These are phyloP conservation scores for Galerucella nymphaeae DNA, from an alignment of 2,888 invertebrate species.

Conservation along the genomic window DNA sequence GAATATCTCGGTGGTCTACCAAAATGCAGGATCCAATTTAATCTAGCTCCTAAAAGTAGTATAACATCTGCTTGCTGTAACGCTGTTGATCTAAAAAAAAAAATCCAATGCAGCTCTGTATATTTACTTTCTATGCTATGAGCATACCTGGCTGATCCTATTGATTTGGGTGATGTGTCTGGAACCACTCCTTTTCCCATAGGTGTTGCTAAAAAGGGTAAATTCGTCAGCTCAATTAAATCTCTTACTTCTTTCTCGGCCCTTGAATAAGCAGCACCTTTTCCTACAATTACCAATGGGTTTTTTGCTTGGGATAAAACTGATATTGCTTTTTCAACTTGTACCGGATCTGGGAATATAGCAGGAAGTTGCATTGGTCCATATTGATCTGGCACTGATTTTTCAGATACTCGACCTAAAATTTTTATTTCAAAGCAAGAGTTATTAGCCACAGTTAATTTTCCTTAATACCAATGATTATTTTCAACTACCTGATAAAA, in stretches of 20 bases:
- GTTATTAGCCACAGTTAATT: background rate
- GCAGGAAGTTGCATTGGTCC: conserved; percentile 72
- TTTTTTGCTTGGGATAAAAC: conserved; percentile 77
- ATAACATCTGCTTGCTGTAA: conserved; percentile 90
- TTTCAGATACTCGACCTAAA: conserved; percentile 49
- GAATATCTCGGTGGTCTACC: conserved; percentile 88
- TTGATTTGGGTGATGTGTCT: conserved; percentile 77
- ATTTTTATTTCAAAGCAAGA: conserved; percentile 5
- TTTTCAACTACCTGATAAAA: conserved; percentile 66
- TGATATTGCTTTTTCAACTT: conserved; percentile 73
- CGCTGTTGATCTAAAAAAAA: conserved; percentile 73
- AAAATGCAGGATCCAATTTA: conserved; percentile 99
- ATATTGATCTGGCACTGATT: conserved; percentile 64
- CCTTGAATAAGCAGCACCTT: conserved; percentile 74
- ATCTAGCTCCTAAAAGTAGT: conserved; percentile 77
- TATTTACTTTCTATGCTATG: too few species aligned
- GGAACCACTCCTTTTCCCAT: conserved; percentile 91
- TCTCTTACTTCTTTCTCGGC: conserved; percentile 79
- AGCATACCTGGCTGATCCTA: conserved; percentile 79
- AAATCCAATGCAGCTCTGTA: background rate
- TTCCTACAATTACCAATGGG: conserved; percentile 92
- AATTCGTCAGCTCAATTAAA: conserved; percentile 76
- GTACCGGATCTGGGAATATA: conserved; percentile 76
- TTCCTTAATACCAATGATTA: background rate
- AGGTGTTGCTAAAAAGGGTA: conserved; percentile 94